Evolutionary conservation across 2,113 vertebrate species (phyloP), one percentile per base, ranked within the genome.

Genomic region (Sturnira hondurensis): DNA sequence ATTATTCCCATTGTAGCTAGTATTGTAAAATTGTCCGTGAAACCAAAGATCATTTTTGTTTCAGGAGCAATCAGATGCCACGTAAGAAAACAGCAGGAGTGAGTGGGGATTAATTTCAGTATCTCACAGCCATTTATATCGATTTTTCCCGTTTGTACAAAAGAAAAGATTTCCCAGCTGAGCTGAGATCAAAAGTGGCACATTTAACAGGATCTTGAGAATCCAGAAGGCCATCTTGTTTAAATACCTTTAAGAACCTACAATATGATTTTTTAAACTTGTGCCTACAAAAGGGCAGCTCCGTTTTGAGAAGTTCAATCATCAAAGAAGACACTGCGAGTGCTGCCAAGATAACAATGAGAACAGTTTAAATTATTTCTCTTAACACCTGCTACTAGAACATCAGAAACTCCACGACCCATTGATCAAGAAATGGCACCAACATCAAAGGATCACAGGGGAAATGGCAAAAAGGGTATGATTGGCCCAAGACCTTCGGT

Each of bases 111-210:
- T 97, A 38, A 95, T 91, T 91, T 94, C 61, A 70, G 78, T 78
- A 93, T 89, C 95, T 92, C 71, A 65, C 50, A 91, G 92, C 38
- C 54, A 95, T 68, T 91, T 92, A 70, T 96, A 94, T 89, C 83
- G 94, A 87, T 93, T 97, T 97, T 97, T 84, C 84, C 74, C 74
- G 54, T 94, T 95, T 93, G 52, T 90, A 97, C 81, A 86, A 95
- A 97, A 96, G 87, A 92, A 97, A 95, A 97, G 71, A 96, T 96
- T 97, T 97, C 88, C 94, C 90, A 95, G 82, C 45, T 96, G 94
- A 97, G 74, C 56, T 86, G 33, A 97, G 84, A 96, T 97, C 93
- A 96, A 88, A 97, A 83, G 47, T 83, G 68, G 54, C 26, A 74
- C 41, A 94, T 94, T 96, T 96, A 94, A 84, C 45, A 95, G 76